phyloP scores from a whole-genome alignment of 2,888 invertebrate genomes.

The Diaperis boleti region DNA sequence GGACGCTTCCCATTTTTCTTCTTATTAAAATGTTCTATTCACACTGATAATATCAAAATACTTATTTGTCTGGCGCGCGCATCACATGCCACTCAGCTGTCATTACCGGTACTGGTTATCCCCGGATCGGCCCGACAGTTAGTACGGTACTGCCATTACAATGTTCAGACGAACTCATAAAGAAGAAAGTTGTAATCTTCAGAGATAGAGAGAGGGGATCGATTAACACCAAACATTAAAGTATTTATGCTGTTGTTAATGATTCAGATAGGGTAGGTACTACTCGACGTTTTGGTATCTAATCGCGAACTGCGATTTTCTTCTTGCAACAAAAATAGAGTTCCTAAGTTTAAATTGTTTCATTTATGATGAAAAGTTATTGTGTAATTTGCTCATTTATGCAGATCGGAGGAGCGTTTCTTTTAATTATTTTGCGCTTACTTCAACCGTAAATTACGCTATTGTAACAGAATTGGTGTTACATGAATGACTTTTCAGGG shows the following conservation, averaged over 20 bases:
- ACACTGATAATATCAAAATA: background rate
- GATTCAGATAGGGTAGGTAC: background rate
- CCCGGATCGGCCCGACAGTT: slow-evolving; percentile 52
- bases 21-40: background rate
- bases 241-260: background rate
- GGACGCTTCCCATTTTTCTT: slow-evolving; percentile 7
- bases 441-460: slow-evolving; percentile 4
- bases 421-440: slow-evolving; percentile 6
- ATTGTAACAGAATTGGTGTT: slow-evolving; percentile 17
- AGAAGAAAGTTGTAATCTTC: slow-evolving; percentile 40
- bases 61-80: slow-evolving; percentile 12
- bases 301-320: too few species aligned
- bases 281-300: background rate
- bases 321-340: too few species aligned
- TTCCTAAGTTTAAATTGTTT: too few species aligned
- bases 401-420: slow-evolving; percentile 5
- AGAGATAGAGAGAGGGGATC: slow-evolving; percentile 25
- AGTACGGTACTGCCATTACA: slow-evolving; percentile 55
- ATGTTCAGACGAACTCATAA: slow-evolving; percentile 42
- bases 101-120: slow-evolving; percentile 29
- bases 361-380: background rate
- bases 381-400: slow-evolving; percentile 5
- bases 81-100: slow-evolving; percentile 37
- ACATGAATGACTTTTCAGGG: slow-evolving; percentile 18
- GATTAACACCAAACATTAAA: slow-evolving; percentile 4